Base-by-base conservation (phyloP, 2,888 invertebrate species). In the Crocallis elinguaria region DNA sequence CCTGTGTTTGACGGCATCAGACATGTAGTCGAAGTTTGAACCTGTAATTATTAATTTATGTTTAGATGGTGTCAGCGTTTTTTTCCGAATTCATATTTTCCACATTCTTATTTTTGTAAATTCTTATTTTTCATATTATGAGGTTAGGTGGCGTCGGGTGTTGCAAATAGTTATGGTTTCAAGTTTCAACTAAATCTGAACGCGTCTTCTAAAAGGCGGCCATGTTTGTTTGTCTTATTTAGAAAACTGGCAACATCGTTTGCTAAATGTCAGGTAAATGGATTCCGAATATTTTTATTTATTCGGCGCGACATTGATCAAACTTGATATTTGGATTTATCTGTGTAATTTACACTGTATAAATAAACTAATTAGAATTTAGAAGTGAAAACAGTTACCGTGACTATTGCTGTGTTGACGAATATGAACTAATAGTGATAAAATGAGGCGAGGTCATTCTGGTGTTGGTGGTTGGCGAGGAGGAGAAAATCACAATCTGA, bases 391-490 rank as follows among this genome's bases (percentile, higher is more conserved):
- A 19, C 14, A 14, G 25, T 39, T 23, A 27, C n/a, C 14, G 13
- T 42, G 42, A 16, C 23, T 36, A 36, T 53, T 51, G 16, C 53
- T 57, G 58, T 67, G 55, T 62, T 57, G 48, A 29, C 25, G 66
- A 79, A 64, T 73, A 84, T 87, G 86, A 67, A 72, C 55, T 81
- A 78, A 76, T 65, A 61, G 62, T 75, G 61, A 57, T 73, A 86
- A 69, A 68, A 91, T 91, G 91, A 82, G 90, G 67, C 88, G 91
- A 87, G 89, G 90, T 88, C 90, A 88, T 71, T 68, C 80, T 65
- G 79, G 82, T 66, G 75, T 78, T 64, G 82, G 86, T 62, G 85
- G 86, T 71, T 90, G 91, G 91, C 81, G 88, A 72, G 82, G 71
- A 74, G 90, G 89, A 67, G n/a, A n/a, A n/a, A n/a, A n/a, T n/a